phyloP scores from a whole-genome alignment of 2,113 vertebrate species.

The Ammodytes marinus region DNA sequence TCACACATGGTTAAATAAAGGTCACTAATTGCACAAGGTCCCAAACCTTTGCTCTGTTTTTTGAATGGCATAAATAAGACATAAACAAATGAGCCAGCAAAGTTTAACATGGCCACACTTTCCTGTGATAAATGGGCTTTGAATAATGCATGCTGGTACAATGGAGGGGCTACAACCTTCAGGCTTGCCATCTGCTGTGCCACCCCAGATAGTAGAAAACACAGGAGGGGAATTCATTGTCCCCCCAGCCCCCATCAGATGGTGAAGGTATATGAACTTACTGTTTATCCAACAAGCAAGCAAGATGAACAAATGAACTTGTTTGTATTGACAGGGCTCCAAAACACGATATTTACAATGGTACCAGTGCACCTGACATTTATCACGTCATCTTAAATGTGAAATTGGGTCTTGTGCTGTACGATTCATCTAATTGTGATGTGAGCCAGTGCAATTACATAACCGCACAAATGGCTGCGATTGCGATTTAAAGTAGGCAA shows the following conservation, averaged over 20 bases:
- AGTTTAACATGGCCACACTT: constrained; percentile 65
- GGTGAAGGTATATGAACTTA: constrained; percentile 13
- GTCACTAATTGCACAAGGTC: constrained; percentile 65
- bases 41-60: constrained; percentile 52
- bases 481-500: too few species aligned
- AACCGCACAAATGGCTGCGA: too few species aligned
- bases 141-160: constrained; percentile 77
- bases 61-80: constrained; percentile 68
- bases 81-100: constrained; percentile 67
- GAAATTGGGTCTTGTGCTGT: too few species aligned
- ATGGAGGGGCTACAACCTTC: constrained; percentile 69
- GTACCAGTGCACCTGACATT: too few species aligned
- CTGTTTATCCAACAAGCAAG: constrained; percentile 6
- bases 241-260: constrained; percentile 12
- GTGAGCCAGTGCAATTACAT: too few species aligned
- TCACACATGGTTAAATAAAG: constrained; percentile 67
- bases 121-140: constrained; percentile 74
- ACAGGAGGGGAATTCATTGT: constrained; percentile 32
- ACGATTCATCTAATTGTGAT: too few species aligned
- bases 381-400: too few species aligned
- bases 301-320: constrained; percentile 14
- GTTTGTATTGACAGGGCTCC: background rate
- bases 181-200: constrained; percentile 73
- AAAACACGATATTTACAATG: too few species aligned
- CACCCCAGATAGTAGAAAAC: constrained; percentile 26